These are phyloP conservation scores for Loris lydekkerianus DNA, from an alignment of 2,797 vertebrate genomes.

Conservation along the genomic window DNA sequence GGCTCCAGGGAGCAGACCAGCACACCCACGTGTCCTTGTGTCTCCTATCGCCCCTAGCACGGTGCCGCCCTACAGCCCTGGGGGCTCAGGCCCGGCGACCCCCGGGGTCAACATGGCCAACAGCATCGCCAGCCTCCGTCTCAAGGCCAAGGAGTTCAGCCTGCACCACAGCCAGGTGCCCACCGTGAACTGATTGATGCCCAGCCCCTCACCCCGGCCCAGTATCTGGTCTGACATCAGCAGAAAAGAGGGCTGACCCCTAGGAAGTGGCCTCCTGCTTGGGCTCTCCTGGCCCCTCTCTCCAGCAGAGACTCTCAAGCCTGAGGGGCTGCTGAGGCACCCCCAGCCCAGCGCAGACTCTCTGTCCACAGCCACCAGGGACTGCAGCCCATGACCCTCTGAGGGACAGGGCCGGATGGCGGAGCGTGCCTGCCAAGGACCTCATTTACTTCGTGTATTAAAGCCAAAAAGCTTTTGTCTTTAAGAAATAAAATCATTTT, in stretches of 20 bases:
- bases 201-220: not conserved
- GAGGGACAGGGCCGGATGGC: not conserved
- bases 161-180: conserved; percentile 92
- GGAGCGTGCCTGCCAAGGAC: conserved; percentile 58
- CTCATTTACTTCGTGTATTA: conserved; percentile 77
- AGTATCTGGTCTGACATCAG: not conserved
- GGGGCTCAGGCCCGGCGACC: conserved; percentile 80
- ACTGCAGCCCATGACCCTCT: not conserved
- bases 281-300: not conserved
- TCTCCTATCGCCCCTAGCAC: conserved; percentile 84
- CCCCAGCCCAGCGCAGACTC: not conserved
- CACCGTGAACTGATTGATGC: conserved; percentile 90
- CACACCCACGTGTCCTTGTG: not conserved
- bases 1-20: not conserved
- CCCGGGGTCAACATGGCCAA: conserved; percentile 92
- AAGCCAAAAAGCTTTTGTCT: conserved; percentile 81
- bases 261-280: not conserved
- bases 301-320: not conserved
- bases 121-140: conserved; percentile 92
- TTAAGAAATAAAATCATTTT: conserved; percentile 80
- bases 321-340: not conserved
- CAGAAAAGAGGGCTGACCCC: not conserved
- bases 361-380: not conserved
- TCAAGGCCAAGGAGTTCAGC: conserved; percentile 93
- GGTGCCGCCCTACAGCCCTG: conserved; percentile 90